Evolutionary conservation across 1,140 invertebrate species (phyloP), one percentile per base, ranked within the genome.

Genomic region (Macrosteles quadrilineatus): DNA sequence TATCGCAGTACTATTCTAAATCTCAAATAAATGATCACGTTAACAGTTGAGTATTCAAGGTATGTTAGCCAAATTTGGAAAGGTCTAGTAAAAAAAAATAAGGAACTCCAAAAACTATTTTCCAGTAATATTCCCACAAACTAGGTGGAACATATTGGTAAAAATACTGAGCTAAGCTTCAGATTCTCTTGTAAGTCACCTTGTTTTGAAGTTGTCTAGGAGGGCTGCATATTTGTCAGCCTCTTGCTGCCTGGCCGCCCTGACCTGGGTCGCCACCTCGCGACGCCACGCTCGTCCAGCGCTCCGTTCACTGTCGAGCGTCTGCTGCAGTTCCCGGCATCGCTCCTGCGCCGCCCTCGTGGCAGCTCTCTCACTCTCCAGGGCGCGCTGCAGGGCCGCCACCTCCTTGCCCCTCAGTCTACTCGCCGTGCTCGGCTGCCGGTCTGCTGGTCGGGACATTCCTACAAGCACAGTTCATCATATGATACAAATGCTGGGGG

Each of bases 231-330:
- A 64, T 36, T 64, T 63, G 2, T 27, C 40, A 29, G 55, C 55
- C 62, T 69, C 68, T 19, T 62, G 32, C 45, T 69, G 53, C 23
- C 68, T 55, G 25, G 19, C 59, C 1, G 32, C 57, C 19, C 62
- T 32, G 3, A 50, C 40, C 27, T 69, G 68, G 12, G 30, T 17
- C 6, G 57, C 36, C 1, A 50, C 31, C 40, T 69, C 68, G 9
- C 68, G 4, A 1, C 59, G 1, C 1, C 59, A 55, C 55, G 55
- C 57, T 47, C 59, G 31, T 4, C 59, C 36, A 40, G 68, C 68
- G 57, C 68, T 69, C 36, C 68, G 57, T 47, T 69, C 68, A 23
- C 68, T 27, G 57, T 69, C 68, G 32, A 69, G 57, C 57, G 68
- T 59, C 68, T 62, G 21, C 29, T 57, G 57, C 11, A 69, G 57